Evolutionary conservation across 2,113 vertebrate species (phyloP).

Genomic region (Cyprinus carpio): DNA sequence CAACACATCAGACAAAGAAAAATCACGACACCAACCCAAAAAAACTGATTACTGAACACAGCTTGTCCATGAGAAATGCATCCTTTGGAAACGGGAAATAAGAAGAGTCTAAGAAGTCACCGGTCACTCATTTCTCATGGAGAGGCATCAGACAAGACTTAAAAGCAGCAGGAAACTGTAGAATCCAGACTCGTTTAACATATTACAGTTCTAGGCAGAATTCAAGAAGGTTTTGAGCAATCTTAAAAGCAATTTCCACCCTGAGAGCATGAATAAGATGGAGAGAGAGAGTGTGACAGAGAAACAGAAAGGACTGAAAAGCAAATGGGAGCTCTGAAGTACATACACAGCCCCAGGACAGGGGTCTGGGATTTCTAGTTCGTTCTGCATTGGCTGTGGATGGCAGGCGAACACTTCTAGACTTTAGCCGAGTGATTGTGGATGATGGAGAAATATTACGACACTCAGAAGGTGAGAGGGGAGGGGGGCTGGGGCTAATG

Average conservation of each 20-base stretch:
- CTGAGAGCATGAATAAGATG: slow-evolving; percentile 40
- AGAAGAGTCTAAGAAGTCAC: neutral
- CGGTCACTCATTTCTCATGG: slow-evolving; percentile 44
- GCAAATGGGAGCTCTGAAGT: slow-evolving; percentile 49
- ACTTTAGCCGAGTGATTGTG: slow-evolving; percentile 77
- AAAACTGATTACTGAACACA: slow-evolving; percentile 33
- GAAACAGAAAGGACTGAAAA: slow-evolving; percentile 47
- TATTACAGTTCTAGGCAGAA: neutral
- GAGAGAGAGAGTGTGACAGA: slow-evolving; percentile 14
- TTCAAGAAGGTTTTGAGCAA: slow-evolving; percentile 1
- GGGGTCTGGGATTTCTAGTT: slow-evolving; percentile 84
- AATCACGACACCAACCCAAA: slow-evolving; percentile 31
- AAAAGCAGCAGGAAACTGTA: slow-evolving; percentile 46
- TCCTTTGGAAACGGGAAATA: slow-evolving; percentile 28
- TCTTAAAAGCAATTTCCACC: slow-evolving; percentile 36
- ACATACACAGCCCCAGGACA: slow-evolving; percentile 98
- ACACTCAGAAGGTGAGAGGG: slow-evolving; percentile 76
- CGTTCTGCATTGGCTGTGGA: slow-evolving; percentile 73
- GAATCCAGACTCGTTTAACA: slow-evolving; percentile 32
- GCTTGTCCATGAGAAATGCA: slow-evolving; percentile 27
- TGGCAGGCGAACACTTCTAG: slow-evolving; percentile 56
- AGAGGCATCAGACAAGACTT: slow-evolving; percentile 42
- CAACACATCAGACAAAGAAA: slow-evolving; percentile 4
- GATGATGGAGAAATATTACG: slow-evolving; percentile 70
- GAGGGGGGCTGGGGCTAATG: slow-evolving; percentile 82